Conservation (phyloP, 2,113 vertebrate genomes). For the Colaptes auratus region DNA sequence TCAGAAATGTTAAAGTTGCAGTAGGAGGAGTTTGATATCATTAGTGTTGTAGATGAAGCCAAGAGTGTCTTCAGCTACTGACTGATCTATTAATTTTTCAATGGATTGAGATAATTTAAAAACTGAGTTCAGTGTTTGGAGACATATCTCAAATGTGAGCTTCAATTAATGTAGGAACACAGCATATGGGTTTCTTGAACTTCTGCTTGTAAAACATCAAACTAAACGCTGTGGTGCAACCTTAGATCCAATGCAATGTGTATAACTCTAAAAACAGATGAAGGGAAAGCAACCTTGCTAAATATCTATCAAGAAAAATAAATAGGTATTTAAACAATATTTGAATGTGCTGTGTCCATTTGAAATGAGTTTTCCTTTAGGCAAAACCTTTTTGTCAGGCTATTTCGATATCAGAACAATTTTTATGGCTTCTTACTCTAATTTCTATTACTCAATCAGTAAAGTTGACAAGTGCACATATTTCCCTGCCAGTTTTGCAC, state of each 20-base stretch:
- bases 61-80: background rate
- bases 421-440: constrained; percentile 28
- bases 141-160: background rate
- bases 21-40: background rate
- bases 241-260: background rate
- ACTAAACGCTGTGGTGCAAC: background rate
- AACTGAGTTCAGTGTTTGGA: background rate
- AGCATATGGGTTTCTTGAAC: background rate
- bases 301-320: background rate
- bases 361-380: constrained; percentile 7
- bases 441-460: constrained; percentile 29
- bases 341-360: background rate
- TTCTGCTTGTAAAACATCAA: background rate
- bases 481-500: constrained; percentile 6
- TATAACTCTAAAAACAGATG: background rate
- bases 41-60: background rate
- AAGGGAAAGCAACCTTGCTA: background rate
- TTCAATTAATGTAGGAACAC: background rate
- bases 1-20: background rate
- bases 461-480: constrained; percentile 34
- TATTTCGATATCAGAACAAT: background rate
- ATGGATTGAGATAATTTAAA: background rate
- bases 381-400: background rate
- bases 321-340: background rate
- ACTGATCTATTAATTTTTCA: background rate